phyloP scores from a whole-genome alignment of 2,888 invertebrate species.

The Rhagonycha fulva region DNA sequence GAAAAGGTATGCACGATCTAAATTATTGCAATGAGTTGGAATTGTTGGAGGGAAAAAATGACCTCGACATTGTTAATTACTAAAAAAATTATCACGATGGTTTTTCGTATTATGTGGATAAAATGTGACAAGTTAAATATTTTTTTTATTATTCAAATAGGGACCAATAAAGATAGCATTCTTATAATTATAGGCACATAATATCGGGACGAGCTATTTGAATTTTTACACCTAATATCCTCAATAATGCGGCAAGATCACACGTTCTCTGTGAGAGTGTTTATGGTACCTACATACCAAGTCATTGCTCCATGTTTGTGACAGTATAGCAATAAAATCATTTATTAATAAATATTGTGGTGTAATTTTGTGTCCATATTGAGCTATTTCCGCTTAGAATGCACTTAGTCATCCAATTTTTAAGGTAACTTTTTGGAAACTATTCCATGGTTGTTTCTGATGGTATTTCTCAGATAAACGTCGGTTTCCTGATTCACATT shows the following conservation, averaged over 20 bases:
- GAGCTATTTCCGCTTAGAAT: background rate
- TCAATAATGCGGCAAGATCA: conserved; percentile 29
- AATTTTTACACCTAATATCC: conserved; percentile 29
- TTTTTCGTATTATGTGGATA: background rate
- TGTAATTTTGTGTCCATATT: background rate
- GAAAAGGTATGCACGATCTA: conserved; percentile 11
- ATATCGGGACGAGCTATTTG: conserved; percentile 14
- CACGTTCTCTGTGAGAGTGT: conserved; percentile 6
- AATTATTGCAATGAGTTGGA: conserved; percentile 5
- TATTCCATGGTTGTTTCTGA: background rate
- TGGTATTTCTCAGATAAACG: background rate
- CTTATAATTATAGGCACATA: conserved; percentile 11
- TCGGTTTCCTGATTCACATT: background rate
- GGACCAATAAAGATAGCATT: conserved; percentile 20
- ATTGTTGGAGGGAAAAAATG: background rate
- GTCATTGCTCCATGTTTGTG: conserved; percentile 17
- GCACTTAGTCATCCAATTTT: background rate
- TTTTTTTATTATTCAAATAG: background rate
- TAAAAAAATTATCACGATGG: background rate
- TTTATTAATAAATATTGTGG: background rate
- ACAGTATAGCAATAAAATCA: conserved; percentile 22
- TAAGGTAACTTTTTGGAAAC: background rate
- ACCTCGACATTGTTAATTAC: background rate
- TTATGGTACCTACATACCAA: conserved; percentile 16
- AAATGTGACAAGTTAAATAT: background rate